Evolutionary conservation across 2,888 invertebrate species (phyloP).

Genomic region (Drosophila meridiana): DNA sequence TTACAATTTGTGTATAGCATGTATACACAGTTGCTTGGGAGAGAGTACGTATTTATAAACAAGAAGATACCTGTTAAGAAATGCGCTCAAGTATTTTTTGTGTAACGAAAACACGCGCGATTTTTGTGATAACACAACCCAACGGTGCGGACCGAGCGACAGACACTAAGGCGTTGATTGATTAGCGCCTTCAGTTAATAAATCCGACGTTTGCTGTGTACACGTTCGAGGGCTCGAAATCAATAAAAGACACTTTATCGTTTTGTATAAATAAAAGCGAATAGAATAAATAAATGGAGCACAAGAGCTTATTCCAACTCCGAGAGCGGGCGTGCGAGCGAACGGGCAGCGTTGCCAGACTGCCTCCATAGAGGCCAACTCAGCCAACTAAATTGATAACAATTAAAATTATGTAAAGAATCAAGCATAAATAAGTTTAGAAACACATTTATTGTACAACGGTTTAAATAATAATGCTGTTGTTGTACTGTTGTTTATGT

Average conservation of each 20-base stretch:
- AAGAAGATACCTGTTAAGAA: constrained; percentile 45
- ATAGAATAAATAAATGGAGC: constrained; percentile 60
- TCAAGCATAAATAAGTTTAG: not conserved
- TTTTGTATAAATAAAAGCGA: constrained; percentile 71
- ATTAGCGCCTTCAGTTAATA: constrained; percentile 71
- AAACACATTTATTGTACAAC: not conserved
- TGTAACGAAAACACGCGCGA: constrained; percentile 20
- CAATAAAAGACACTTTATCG: constrained; percentile 61
- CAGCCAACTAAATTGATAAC: constrained; percentile 28
- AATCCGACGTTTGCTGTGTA: constrained; percentile 40
- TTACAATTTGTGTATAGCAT: constrained; percentile 15
- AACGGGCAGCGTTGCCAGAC: constrained; percentile 63
- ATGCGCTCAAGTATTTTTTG: constrained; percentile 24
- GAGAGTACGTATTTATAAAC: constrained; percentile 32
- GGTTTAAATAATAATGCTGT: constrained; percentile 1
- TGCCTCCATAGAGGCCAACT: not conserved
- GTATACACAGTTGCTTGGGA: constrained; percentile 4
- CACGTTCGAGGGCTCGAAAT: constrained; percentile 47
- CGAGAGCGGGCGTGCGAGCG: constrained; percentile 42
- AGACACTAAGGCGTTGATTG: constrained; percentile 48
- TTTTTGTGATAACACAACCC: constrained; percentile 58
- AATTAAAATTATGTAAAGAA: constrained; percentile 2
- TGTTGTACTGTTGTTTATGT: not conserved
- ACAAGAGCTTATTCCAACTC: constrained; percentile 51
- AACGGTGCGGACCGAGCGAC: constrained; percentile 27